These are phyloP conservation scores for Aphrophora alni DNA, from an alignment of 2,888 invertebrate genomes.

Conservation along the genomic window DNA sequence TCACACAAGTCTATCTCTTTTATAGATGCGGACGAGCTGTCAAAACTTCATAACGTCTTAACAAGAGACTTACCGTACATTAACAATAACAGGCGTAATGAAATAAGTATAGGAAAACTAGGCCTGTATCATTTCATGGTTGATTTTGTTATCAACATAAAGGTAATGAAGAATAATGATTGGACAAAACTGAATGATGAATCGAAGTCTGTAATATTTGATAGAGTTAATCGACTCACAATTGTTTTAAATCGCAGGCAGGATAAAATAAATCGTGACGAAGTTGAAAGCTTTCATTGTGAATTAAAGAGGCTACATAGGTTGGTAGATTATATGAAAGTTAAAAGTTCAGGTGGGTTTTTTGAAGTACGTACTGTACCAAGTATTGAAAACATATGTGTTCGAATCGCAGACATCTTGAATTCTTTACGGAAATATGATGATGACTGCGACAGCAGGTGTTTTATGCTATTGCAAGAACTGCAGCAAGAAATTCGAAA, in stretches of 20 bases:
- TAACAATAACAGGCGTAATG: background rate
- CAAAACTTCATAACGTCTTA: background rate
- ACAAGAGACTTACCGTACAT: background rate
- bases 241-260: background rate
- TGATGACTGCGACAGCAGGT: background rate
- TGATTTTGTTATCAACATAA: conserved; percentile 15
- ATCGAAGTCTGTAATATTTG: background rate
- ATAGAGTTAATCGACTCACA: conserved; percentile 13
- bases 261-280: conserved; percentile 20
- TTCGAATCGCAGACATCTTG: background rate
- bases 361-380: background rate
- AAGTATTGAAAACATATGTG: background rate
- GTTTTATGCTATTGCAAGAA: background rate
- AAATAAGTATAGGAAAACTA: background rate
- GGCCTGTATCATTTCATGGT: conserved; percentile 4
- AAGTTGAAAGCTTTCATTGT: conserved; percentile 18
- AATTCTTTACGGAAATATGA: background rate
- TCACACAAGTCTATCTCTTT: background rate
- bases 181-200: conserved; percentile 15
- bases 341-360: background rate
- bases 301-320: conserved; percentile 24
- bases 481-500: background rate
- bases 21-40: background rate
- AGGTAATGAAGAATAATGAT: background rate
- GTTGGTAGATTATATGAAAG: conserved; percentile 11